A percentile compares a stretch with the other conserved stretches of the same genome.
Evolutionary conservation across 1,140 invertebrate genomes (phyloP).

Genomic region (Micrasema minimum): DNA sequence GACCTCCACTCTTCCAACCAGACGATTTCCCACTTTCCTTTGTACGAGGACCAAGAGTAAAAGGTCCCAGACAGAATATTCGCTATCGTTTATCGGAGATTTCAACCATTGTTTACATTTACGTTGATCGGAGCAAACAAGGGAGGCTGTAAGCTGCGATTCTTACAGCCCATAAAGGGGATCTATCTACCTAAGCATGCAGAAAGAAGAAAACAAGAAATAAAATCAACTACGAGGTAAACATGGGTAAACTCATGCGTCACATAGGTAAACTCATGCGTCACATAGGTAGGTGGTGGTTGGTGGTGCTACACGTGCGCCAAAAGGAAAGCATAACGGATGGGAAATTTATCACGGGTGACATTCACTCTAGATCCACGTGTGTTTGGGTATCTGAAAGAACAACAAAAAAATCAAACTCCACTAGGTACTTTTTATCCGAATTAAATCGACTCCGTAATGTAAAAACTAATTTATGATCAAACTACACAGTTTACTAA

Average conservation of each 20-base stretch:
- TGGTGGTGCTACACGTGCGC: neutral
- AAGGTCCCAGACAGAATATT: neutral
- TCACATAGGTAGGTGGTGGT: neutral
- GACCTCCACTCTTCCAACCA: neutral
- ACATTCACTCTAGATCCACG: constrained; percentile 11
- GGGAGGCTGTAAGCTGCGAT: too few species aligned
- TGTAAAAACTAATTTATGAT: too few species aligned
- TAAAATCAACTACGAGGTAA: neutral
- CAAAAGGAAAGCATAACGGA: neutral
- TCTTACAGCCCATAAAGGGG: too few species aligned
- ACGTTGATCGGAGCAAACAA: too few species aligned
- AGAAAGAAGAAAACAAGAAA: neutral
- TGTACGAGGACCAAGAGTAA: constrained; percentile 9
- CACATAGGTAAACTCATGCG: neutral
- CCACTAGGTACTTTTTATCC: neutral
- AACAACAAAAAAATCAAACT: constrained; percentile 12
- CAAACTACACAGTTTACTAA: too few species aligned
- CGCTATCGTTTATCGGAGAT: too few species aligned
- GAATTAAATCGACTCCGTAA: too few species aligned
- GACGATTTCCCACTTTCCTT: constrained; percentile 19
- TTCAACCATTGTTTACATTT: too few species aligned
- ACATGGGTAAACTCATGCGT: neutral
- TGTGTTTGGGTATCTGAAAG: constrained; percentile 19
- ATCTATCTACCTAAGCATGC: too few species aligned
- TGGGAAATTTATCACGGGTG: neutral